Conservation (phyloP, 2,797 vertebrate species). For the Acridotheres tristis region DNA sequence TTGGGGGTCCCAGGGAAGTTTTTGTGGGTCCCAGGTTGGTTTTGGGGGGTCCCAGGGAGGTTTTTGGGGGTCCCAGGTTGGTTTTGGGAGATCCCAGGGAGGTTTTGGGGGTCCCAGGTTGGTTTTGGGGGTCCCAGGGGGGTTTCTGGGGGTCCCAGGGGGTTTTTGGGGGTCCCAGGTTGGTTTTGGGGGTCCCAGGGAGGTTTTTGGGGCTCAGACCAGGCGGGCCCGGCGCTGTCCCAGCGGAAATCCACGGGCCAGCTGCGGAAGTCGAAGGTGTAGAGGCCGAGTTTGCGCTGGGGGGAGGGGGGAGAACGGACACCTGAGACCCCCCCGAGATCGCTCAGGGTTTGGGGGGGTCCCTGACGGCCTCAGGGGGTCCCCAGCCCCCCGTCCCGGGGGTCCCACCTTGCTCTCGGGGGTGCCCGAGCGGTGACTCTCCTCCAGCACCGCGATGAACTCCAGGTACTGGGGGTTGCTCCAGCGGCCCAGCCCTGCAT, state of each 20-base stretch:
- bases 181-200: no score
- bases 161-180: no score
- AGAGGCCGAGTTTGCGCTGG: conserved; percentile 22
- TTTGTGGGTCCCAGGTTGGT: no score
- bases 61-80: no score
- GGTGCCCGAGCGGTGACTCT: neutral
- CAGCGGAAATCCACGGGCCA: conserved; percentile 92
- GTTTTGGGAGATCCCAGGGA: no score
- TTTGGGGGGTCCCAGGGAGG: no score
- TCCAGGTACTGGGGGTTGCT: neutral
- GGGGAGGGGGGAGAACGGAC: neutral
- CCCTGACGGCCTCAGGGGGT: neutral
- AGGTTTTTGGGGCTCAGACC: neutral
- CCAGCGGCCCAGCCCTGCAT: neutral
- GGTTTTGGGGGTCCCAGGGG: no score
- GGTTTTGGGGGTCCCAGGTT: no score
- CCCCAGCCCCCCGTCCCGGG: no score
- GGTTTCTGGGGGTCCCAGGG: no score
- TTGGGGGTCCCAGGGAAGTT: no score
- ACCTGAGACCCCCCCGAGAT: neutral
- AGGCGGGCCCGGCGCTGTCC: conserved; percentile 68
- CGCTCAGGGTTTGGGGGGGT: no score
- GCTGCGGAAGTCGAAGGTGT: conserved; percentile 88
- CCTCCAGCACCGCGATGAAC: neutral
- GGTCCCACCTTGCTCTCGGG: neutral